Evolutionary conservation across 2,113 vertebrate genomes (phyloP).

Genomic region (Entelurus aequoreus): DNA sequence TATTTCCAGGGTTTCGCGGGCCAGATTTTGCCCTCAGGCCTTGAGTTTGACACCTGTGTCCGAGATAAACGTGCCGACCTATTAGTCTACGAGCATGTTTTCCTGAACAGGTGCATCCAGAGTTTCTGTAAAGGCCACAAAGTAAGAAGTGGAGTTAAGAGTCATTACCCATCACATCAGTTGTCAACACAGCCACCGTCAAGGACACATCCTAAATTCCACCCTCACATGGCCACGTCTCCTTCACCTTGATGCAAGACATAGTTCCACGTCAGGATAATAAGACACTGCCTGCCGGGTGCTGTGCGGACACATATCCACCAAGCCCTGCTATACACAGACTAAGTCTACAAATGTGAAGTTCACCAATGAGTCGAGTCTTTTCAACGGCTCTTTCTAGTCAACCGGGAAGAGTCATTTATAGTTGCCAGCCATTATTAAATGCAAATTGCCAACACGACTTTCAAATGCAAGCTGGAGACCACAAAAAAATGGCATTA

Average conservation of each 20-base stretch:
- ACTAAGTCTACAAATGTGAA: background rate
- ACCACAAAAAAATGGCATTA: no score
- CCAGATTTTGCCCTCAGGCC: no score
- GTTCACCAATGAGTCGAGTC: no score
- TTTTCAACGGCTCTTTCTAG: no score
- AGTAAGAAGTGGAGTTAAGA: conserved; percentile 4
- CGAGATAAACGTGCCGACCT: conserved; percentile 6
- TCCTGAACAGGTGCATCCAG: conserved; percentile 29
- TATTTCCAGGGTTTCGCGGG: no score
- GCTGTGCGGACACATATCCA: background rate
- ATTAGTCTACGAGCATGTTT: background rate
- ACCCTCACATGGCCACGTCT: background rate
- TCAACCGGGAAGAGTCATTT: no score
- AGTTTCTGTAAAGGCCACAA: conserved; percentile 22
- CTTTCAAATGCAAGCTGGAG: no score
- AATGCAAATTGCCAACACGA: no score
- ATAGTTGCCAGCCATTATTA: no score
- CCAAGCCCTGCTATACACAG: background rate
- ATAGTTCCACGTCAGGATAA: conserved; percentile 8
- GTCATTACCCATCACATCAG: conserved; percentile 15
- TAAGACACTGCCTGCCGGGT: background rate
- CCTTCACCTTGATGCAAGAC: conserved; percentile 4
- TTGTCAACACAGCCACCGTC: background rate
- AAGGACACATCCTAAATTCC: conserved; percentile 1
- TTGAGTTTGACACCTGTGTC: background rate